Evolutionary conservation across 2,888 invertebrate genomes (phyloP), one percentile per base, ranked within the genome.

Genomic region (Himalopsyche tibetana): DNA sequence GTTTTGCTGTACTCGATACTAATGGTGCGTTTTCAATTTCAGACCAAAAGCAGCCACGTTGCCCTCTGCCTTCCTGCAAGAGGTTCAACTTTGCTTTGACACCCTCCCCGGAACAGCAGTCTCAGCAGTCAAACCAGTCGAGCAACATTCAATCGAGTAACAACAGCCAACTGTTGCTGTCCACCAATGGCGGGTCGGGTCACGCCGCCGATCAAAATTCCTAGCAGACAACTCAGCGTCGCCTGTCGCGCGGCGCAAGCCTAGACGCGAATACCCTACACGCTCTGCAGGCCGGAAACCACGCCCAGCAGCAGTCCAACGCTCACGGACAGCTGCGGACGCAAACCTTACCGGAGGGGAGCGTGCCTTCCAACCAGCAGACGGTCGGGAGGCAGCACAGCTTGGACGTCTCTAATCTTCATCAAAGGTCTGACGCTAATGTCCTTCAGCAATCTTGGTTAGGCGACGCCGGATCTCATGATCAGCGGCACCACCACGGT

Each of bases 141-240:
- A 80, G 80, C 91, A 91, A 89, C 90, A 89, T 92, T 92, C 89
- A 91, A 89, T 89, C 90, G 89, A 89, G 88, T 89, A 89, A 87
- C 89, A 85, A 86, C 80, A 85, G 69, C 74, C 74, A 74, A 36
- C 74, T 74, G 74, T 36, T 74, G 74, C 82, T 40, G 38, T 45
- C 38, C 55, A 55, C 55, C 55, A 56, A 69, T n/a, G 83, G 69
- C n/a, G 83, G 69, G 9, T 74, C 74, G 28, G 83, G 74, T 19
- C 80, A 36, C n/a, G 40, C 83, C 83, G 15, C 85, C 36, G 85
- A 82, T 11, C 86, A 86, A 40, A 86, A 85, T 83, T 87, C 88
- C 87, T 88, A 86, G 87, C 89, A 85, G 82, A 85, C 87, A 80
- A 84, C 89, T 87, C 87, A 83, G 86, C 88, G 86, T 85, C 89